These are phyloP conservation scores for Danio jaintianensis DNA, from an alignment of 2,797 vertebrate species.

Conservation along the genomic window DNA sequence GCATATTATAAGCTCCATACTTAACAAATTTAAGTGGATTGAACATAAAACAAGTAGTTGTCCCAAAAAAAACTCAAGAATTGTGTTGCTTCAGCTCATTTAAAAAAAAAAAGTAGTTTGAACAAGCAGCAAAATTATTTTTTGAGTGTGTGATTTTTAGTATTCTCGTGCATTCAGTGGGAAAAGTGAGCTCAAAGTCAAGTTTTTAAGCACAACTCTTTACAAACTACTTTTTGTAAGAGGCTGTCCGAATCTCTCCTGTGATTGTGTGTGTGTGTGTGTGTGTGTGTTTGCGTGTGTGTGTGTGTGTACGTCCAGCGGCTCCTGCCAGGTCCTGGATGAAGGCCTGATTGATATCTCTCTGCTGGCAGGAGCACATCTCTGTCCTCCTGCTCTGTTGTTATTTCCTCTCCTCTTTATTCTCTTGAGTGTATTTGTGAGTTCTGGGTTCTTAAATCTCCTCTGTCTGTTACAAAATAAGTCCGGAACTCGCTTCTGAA, in stretches of 20 bases:
- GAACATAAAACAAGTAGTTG: no score
- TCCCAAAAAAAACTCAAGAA: no score
- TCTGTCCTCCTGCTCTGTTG: conserved; percentile 38
- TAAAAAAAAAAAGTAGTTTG: no score
- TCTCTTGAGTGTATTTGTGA: conserved; percentile 24
- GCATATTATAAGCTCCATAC: no score
- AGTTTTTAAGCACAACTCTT: conserved; percentile 4
- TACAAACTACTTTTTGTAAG: not conserved
- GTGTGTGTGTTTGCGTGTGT: not conserved
- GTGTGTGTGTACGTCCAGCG: conserved; percentile 12
- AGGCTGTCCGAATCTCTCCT: not conserved
- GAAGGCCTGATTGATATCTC: conserved; percentile 35
- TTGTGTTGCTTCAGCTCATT: no score
- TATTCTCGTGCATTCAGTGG: not conserved
- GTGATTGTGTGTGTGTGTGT: conserved; percentile 20
- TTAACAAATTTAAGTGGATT: no score
- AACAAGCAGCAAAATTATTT: no score
- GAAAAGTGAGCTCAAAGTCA: not conserved
- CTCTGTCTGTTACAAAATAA: conserved; percentile 9
- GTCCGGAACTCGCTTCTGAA: not conserved
- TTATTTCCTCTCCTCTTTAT: conserved; percentile 35
- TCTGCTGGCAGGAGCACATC: conserved; percentile 27
- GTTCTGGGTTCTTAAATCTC: conserved; percentile 14
- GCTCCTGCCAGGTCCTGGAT: conserved; percentile 40
- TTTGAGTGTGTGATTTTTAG: not conserved